A percentile compares a stretch with the other conserved stretches of the same genome.
Evolutionary conservation across 2,888 invertebrate genomes (phyloP).

Genomic region (Thyatira batis): DNA sequence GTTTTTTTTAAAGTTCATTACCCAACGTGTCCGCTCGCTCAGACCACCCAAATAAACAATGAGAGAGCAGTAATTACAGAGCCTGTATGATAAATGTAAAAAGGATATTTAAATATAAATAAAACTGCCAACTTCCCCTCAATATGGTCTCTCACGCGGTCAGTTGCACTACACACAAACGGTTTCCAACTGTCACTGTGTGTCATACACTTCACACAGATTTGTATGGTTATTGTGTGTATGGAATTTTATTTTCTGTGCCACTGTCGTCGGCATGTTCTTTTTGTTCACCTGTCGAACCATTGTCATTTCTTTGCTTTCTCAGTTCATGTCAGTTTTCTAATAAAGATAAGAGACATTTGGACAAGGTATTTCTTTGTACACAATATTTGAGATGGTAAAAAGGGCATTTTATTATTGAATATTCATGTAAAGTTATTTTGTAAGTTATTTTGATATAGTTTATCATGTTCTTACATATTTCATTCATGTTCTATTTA

Average conservation of each 20-base stretch:
- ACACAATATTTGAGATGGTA: background rate
- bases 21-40: background rate
- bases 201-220: background rate
- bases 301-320: background rate
- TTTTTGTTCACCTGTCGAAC: background rate
- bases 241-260: background rate
- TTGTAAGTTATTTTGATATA: too few relatives aligned
- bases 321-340: background rate
- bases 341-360: background rate
- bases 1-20: background rate
- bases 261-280: background rate
- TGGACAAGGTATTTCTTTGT: background rate
- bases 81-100: constrained; percentile 24
- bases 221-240: background rate
- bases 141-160: constrained; percentile 21
- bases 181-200: constrained; percentile 1
- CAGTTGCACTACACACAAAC: constrained; percentile 8
- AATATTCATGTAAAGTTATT: too few relatives aligned
- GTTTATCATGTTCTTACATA: too few relatives aligned
- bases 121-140: constrained; percentile 11
- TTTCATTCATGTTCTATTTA: too few relatives aligned
- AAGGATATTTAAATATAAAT: constrained; percentile 27
- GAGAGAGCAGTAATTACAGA: constrained; percentile 9
- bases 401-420: background rate
- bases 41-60: constrained; percentile 18